Evolutionary conservation across 2,797 vertebrate species (phyloP), one percentile per base, ranked within the genome.

Genomic region (Chelon labrosus): DNA sequence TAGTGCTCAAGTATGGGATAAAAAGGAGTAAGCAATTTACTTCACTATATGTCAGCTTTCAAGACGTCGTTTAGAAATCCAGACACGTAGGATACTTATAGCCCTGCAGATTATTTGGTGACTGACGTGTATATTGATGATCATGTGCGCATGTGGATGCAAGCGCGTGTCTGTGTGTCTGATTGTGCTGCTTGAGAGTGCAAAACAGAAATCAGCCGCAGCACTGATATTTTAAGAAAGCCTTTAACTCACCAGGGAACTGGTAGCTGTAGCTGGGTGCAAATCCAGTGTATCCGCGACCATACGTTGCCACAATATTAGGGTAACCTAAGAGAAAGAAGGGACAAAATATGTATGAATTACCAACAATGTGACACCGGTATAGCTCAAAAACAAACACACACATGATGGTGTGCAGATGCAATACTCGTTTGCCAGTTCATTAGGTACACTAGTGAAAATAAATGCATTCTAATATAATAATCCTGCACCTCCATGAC

Each of bases 211-310:
- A 80, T 75, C 53, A 72, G 55, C 80, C 65, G 62, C 55, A 75
- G 72, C 53, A 54, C 27, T 54, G 73, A 80, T 84, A 88, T 60
- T 79, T 82, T 19, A 75, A 80, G 41, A 70, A 83, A 86, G 81
- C 52, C 66, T 89, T 73, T 63, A 56, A 96, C 97, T 75, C 94
- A 99, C 98, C 98, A 92, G 98, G 97, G 92, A 99, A 99, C 91
- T 99, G 98, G 92, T 99, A 99, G 93, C 98, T 98, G 93, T 99
- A 99, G 94, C 98, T 98, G 53, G 98, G 98, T 91, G 97, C 96
- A 82, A 99, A 99, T 95, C 98, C 98, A 72, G 97, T 97, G 89
- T 99, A 99, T 94, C 98, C 98, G 63, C 98, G 95, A 87, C 98
- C 98, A 31, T 99, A 99, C 0, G 98, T 99, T 58, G 98, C 97